Evolutionary conservation across 2,888 invertebrate species (phyloP), one percentile per base, ranked within the genome.

Genomic region (Coecobrya sp.): DNA sequence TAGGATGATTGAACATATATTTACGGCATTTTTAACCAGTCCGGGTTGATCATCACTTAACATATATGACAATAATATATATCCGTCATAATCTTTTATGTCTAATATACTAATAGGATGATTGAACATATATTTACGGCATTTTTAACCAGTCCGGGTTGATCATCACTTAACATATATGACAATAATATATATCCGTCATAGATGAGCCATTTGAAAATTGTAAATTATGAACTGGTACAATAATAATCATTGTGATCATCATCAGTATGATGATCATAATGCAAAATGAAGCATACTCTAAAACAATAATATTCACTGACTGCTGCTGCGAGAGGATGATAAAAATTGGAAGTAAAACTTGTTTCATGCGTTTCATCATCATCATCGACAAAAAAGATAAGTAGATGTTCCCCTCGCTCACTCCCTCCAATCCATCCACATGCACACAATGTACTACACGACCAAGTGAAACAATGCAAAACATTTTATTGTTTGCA

Each of bases 1-100:
- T 90, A 85, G 85, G 85, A 90, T 90, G 89, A 90, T 90, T 90
- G 89, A 90, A 84, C 89, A 90, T 36, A n/a, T n/a, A n/a, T 89
- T 68, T 70, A 84, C 65, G 25, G 76, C 79, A 62, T 30, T 82
- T 82, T 82, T 82, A n/a, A 16, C 16, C 59, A 82, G 36, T 42
- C 36, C 4, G 30, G 19, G 16, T 59, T 55, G 55, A 59, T 81
- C 81, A 81, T 81, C 55, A 81, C 25, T 45, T 49, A 49, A 55
- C 76, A n/a, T 59, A n/a, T 45, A 19, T 55, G 49, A 76, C 49
- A 76, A 25, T n/a, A n/a, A n/a, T n/a, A n/a, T 76, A 49, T 49
- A 76, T 25, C n/a, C 22, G 45, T 49, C 10, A 11, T 25, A 30
- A 89, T 89, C 30, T 89, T 89, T 89, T 89, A 89, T 89, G 84